phyloP scores from a whole-genome alignment of 1,140 invertebrate genomes.

The Zaprionus africanus region DNA sequence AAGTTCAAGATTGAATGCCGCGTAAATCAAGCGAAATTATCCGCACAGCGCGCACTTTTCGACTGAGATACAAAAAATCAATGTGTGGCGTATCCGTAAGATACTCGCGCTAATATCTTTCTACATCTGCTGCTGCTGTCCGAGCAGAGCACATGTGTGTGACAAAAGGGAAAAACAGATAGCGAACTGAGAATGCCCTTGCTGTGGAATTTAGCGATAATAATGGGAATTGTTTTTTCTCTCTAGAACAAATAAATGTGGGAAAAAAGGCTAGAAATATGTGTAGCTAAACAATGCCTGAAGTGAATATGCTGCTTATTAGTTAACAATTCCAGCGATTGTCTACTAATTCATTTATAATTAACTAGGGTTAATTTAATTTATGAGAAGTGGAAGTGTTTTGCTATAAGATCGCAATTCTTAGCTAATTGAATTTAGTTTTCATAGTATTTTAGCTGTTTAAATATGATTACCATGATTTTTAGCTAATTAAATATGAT shows the following conservation, averaged over 20 bases:
- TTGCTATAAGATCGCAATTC: background rate
- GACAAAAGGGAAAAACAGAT: constrained; percentile 21
- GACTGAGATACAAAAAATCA: constrained; percentile 12
- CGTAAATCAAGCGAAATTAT: constrained; percentile 55
- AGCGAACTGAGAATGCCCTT: constrained; percentile 57
- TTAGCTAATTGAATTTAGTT: background rate
- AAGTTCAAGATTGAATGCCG: constrained; percentile 39
- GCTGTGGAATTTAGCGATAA: constrained; percentile 13
- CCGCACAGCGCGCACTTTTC: background rate
- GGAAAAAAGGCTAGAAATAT: background rate
- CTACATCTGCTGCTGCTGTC: constrained; percentile 14
- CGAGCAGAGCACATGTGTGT: constrained; percentile 37
- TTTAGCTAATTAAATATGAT: too few relatives aligned
- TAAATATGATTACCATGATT: background rate
- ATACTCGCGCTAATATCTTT: constrained; percentile 26
- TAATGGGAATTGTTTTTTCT: constrained; percentile 25
- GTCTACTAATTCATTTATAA: constrained; percentile 10
- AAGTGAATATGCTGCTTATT: constrained; percentile 12
- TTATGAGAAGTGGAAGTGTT: constrained; percentile 3
- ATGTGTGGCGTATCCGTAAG: constrained; percentile 3
- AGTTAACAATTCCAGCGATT: constrained; percentile 12
- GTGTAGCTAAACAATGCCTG: constrained; percentile 20
- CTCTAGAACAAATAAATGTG: constrained; percentile 38
- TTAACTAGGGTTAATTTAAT: constrained; percentile 16
- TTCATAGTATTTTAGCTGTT: background rate